Conservation (phyloP, 2,888 invertebrate genomes). For the Mactromeris polynyma region DNA sequence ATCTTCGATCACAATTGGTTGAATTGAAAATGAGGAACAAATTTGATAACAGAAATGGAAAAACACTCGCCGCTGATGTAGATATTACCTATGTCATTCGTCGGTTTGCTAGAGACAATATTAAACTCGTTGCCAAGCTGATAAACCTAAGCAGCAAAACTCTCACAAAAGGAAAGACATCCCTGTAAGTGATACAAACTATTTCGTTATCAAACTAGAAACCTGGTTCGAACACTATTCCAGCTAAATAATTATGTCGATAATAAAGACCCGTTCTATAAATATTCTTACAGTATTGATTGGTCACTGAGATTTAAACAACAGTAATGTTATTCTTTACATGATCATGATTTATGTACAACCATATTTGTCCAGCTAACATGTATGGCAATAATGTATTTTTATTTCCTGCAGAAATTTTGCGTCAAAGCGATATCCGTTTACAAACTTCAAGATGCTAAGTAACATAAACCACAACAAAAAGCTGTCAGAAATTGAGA, state of each 20-base stretch:
- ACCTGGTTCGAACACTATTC: no score
- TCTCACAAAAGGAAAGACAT: conserved; percentile 67
- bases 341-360: neutral
- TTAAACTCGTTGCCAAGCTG: conserved; percentile 74
- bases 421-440: conserved; percentile 58
- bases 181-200: conserved; percentile 68
- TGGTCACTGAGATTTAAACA: neutral
- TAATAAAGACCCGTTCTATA: no score
- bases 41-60: conserved; percentile 57
- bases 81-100: conserved; percentile 75
- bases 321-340: neutral
- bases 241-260: no score
- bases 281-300: neutral
- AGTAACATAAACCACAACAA: conserved; percentile 69
- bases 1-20: conserved; percentile 61
- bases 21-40: conserved; percentile 64
- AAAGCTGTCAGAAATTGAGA: conserved; percentile 65
- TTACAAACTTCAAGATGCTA: conserved; percentile 60
- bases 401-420: conserved; percentile 63
- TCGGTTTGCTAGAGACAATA: conserved; percentile 70
- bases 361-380: no score
- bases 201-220: no score
- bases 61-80: conserved; percentile 63
- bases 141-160: conserved; percentile 73
- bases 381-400: no score